These are phyloP conservation scores for Sparus aurata DNA, from an alignment of 2,797 vertebrate species.

Conservation along the genomic window DNA sequence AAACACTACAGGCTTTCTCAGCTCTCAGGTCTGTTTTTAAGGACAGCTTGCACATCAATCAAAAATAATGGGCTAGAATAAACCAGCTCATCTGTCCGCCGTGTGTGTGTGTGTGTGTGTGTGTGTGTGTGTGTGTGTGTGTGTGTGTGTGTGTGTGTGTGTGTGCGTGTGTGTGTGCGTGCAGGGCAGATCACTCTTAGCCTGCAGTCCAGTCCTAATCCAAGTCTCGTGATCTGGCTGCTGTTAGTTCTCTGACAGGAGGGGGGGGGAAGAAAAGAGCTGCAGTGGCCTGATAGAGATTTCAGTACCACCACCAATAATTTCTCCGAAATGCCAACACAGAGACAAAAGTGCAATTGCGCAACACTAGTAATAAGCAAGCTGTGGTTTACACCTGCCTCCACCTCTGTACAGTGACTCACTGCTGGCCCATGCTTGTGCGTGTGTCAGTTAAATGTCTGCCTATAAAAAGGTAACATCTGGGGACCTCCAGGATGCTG, in stretches of 20 bases:
- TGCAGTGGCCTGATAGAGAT: conserved; percentile 41
- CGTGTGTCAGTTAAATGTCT: conserved; percentile 9
- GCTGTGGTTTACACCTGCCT: conserved; percentile 64
- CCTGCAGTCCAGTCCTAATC: conserved; percentile 72
- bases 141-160: conserved; percentile 2
- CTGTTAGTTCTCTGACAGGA: conserved; percentile 49
- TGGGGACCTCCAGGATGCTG: neutral
- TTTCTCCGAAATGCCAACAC: neutral
- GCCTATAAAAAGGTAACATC: neutral
- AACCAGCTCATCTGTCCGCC: conserved; percentile 24
- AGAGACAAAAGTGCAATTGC: conserved; percentile 1
- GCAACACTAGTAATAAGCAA: conserved; percentile 17
- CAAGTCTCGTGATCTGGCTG: conserved; percentile 77
- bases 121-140: conserved; percentile 11
- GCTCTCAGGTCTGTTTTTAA: conserved; percentile 26
- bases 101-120: neutral
- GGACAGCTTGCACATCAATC: conserved; percentile 10
- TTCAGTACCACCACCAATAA: conserved; percentile 26
- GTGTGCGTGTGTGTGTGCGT: conserved; percentile 12
- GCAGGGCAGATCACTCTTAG: conserved; percentile 24
- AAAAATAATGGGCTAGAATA: conserved; percentile 36
- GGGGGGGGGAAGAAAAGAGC: conserved; percentile 14
- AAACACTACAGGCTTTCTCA: conserved; percentile 9
- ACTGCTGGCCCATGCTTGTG: neutral
- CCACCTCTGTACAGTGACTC: conserved; percentile 44